Conservation (phyloP, 2,797 vertebrate genomes). For the Danio kyathit region DNA sequence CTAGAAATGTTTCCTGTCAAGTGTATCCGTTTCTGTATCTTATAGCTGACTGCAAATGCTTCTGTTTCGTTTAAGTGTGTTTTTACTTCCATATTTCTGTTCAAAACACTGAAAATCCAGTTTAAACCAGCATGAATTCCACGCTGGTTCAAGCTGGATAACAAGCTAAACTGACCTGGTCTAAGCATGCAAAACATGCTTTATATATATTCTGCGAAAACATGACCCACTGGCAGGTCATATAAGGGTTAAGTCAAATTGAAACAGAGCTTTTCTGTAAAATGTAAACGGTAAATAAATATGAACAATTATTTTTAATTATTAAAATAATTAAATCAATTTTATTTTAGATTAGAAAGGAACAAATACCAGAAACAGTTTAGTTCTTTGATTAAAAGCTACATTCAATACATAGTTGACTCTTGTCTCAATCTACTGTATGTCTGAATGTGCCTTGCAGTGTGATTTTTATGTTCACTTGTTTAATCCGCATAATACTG, state of each 20-base stretch:
- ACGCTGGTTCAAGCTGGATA: too few relatives aligned
- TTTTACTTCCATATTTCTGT: not conserved
- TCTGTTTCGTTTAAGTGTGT: not conserved
- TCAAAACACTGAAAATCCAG: too few relatives aligned
- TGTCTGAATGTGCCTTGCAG: not conserved
- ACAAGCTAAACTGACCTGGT: too few relatives aligned
- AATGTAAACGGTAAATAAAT: not conserved
- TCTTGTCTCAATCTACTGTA: not conserved
- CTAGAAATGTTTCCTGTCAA: conserved; percentile 20
- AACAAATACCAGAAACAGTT: too few relatives aligned
- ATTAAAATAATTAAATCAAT: too few relatives aligned
- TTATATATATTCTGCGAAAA: conserved; percentile 1
- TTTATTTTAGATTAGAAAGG: not conserved
- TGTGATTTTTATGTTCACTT: not conserved
- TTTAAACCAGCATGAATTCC: too few relatives aligned
- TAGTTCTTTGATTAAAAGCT: not conserved
- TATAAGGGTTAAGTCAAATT: too few relatives aligned
- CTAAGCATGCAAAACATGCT: too few relatives aligned
- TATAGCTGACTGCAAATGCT: not conserved
- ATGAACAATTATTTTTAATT: too few relatives aligned
- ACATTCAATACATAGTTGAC: not conserved
- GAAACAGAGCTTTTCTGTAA: too few relatives aligned
- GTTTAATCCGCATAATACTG: not conserved
- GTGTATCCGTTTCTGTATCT: not conserved
- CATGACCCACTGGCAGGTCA: not conserved